phyloP scores from a whole-genome alignment of 2,888 invertebrate species.

The Rutpela maculata region DNA sequence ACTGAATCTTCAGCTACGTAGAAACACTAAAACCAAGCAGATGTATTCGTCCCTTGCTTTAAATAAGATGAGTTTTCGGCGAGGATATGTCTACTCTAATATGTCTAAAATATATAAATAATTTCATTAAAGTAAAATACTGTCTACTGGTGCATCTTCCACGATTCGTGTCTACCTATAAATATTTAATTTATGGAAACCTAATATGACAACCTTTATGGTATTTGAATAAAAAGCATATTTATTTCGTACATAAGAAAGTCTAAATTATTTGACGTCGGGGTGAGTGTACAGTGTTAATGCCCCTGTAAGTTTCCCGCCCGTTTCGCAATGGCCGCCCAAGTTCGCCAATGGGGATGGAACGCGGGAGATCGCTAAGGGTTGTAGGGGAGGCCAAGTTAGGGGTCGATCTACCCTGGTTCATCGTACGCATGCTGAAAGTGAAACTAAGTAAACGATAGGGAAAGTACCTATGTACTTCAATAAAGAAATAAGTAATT shows the following conservation, averaged over 20 bases:
- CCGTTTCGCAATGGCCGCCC: slow-evolving; percentile 69
- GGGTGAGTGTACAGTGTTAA: slow-evolving; percentile 62
- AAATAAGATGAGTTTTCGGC: background rate
- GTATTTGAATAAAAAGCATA: slow-evolving; percentile 55
- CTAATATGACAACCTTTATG: slow-evolving; percentile 7
- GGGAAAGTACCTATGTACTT: slow-evolving; percentile 60
- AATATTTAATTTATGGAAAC: slow-evolving; percentile 18
- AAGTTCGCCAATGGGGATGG: slow-evolving; percentile 59
- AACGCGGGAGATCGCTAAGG: slow-evolving; percentile 65
- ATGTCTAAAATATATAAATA: background rate
- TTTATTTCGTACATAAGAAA: slow-evolving; percentile 52
- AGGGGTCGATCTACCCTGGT: slow-evolving; percentile 48
- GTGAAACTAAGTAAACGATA: slow-evolving; percentile 66
- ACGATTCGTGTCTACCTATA: background rate
- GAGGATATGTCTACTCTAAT: background rate
- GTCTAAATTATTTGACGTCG: slow-evolving; percentile 51
- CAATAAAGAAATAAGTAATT: slow-evolving; percentile 32
- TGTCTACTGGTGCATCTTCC: background rate
- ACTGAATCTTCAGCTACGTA: too few relatives aligned
- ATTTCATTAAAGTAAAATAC: background rate
- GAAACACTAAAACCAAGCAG: too few relatives aligned
- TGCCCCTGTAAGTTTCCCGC: slow-evolving; percentile 58
- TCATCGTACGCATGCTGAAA: slow-evolving; percentile 63
- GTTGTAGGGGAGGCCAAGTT: slow-evolving; percentile 62
- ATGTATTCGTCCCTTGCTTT: too few relatives aligned